Percentiles rank a stretch among this genome's conserved stretches.
These are phyloP conservation scores for Enteromius fasciolatus DNA, from an alignment of 2,797 vertebrate species.

Conservation along the genomic window DNA sequence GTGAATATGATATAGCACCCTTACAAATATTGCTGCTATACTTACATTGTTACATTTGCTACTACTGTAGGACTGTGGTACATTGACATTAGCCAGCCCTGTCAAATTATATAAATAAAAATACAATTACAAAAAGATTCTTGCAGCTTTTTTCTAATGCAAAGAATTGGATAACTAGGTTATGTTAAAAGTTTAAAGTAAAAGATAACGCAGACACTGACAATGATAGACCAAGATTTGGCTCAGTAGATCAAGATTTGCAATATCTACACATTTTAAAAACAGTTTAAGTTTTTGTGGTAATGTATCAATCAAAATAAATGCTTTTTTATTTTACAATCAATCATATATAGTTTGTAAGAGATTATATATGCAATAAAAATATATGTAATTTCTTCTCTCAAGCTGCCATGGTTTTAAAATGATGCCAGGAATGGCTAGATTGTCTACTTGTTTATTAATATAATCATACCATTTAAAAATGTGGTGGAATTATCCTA, in stretches of 20 bases:
- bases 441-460: background rate
- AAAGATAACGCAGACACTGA: background rate
- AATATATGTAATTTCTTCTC: conserved; percentile 1
- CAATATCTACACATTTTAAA: background rate
- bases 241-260: background rate
- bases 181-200: background rate
- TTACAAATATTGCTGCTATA: background rate
- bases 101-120: background rate
- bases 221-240: background rate
- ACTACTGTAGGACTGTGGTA: background rate
- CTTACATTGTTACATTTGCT: background rate
- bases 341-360: background rate
- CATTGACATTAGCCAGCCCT: background rate
- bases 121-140: background rate
- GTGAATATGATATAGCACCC: background rate
- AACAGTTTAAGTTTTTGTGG: background rate
- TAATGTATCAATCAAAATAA: background rate
- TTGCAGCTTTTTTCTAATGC: background rate
- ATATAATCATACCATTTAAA: background rate
- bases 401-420: conserved; percentile 3
- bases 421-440: background rate
- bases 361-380: background rate
- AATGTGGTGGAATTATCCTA: background rate
- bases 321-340: background rate
- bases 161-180: background rate